Evolutionary conservation across 2,113 vertebrate species (phyloP).

Genomic region (Pipra filicauda): DNA sequence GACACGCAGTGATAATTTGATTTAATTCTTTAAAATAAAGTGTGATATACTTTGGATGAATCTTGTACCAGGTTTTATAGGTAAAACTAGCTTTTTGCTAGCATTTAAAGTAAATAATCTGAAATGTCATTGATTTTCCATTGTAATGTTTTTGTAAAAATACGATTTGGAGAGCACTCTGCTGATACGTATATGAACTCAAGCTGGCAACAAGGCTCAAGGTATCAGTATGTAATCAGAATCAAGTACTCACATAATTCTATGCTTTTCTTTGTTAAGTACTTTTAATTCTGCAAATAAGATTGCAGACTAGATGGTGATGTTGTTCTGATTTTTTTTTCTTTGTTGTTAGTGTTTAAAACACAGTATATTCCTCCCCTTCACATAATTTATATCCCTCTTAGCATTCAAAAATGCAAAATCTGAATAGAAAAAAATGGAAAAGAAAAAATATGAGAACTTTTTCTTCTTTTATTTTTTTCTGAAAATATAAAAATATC

Average conservation of each 20-base stretch:
- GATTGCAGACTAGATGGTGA: neutral
- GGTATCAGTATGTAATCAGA: neutral
- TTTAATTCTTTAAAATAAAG: neutral
- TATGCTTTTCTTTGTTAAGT: neutral
- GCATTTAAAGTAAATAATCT: neutral
- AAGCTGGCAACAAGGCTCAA: neutral
- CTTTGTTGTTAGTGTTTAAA: neutral
- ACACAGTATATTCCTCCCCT: neutral
- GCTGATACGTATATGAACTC: neutral
- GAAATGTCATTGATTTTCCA: neutral
- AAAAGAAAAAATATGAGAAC: neutral
- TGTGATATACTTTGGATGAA: neutral
- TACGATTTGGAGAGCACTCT: neutral
- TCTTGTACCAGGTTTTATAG: neutral
- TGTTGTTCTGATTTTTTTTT: neutral
- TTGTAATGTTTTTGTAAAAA: neutral
- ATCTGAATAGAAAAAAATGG: neutral
- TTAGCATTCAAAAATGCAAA: neutral
- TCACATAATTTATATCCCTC: neutral
- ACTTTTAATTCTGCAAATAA: neutral
- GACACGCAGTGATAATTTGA: neutral
- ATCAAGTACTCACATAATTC: neutral
- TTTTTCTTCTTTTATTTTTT: fast-evolving
- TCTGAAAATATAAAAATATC: neutral
- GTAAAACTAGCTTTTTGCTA: neutral